A percentile compares a stretch with the other conserved stretches of the same genome.
phyloP scores from a whole-genome alignment of 1,140 invertebrate species.

The Drosophila cardini region DNA sequence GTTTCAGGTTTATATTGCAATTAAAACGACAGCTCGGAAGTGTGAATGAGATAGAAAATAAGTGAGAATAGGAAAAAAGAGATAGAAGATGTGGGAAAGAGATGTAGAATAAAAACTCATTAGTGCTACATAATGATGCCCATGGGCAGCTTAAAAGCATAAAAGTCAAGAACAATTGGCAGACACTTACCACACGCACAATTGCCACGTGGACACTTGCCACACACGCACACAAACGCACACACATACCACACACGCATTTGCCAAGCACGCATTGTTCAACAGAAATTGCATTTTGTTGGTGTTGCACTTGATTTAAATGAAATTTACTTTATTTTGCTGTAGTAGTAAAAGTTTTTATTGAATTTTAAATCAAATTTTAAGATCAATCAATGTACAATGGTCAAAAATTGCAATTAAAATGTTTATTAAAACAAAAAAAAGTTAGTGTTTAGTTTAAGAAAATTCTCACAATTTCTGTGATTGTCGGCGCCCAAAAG shows the following conservation, averaged over 20 bases:
- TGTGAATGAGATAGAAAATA: neutral
- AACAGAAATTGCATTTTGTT: constrained; percentile 27
- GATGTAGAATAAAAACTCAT: constrained; percentile 30
- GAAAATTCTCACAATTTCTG: too few relatives aligned
- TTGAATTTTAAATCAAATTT: too few relatives aligned
- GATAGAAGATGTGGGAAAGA: neutral
- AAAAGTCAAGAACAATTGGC: constrained; percentile 17
- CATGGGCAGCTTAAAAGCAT: constrained; percentile 5
- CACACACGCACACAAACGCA: constrained; percentile 12
- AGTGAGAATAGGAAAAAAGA: neutral
- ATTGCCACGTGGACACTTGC: too few relatives aligned
- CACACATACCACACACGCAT: neutral
- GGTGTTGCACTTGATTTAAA: constrained; percentile 23
- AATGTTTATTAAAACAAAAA: too few relatives aligned
- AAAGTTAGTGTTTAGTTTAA: too few relatives aligned
- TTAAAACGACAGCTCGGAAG: constrained; percentile 32
- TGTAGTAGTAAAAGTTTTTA: too few relatives aligned
- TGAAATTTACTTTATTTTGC: constrained; percentile 4
- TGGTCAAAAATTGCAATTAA: too few relatives aligned
- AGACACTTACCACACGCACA: constrained; percentile 14
- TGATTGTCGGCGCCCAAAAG: neutral
- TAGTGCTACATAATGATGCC: constrained; percentile 34
- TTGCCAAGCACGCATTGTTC: constrained; percentile 17
- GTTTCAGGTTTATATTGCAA: constrained; percentile 4
- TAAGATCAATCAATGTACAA: too few relatives aligned